Evolutionary conservation across 2,888 invertebrate genomes (phyloP).

Genomic region (Cinara cedri): DNA sequence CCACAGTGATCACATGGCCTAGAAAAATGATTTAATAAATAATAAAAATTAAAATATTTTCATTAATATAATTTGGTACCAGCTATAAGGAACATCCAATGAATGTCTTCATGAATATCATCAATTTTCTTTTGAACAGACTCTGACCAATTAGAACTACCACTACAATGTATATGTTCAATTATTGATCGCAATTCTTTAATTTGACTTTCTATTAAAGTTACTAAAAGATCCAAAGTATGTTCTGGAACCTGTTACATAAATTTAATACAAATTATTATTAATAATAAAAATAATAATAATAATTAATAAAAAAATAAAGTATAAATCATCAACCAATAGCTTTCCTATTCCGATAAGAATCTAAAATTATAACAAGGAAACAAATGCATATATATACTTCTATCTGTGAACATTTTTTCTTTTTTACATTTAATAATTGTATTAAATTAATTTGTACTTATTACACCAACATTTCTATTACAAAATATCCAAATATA

Average conservation of each 20-base stretch:
- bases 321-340: neutral
- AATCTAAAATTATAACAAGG: neutral
- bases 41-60: neutral
- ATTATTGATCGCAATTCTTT: constrained; percentile 66
- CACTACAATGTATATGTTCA: constrained; percentile 59
- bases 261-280: no score
- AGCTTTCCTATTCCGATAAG: neutral
- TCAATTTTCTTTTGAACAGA: constrained; percentile 63
- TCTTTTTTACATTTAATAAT: neutral
- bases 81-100: constrained; percentile 82
- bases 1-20: constrained; percentile 73
- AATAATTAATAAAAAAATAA: neutral
- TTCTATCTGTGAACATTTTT: no score
- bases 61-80: constrained; percentile 57
- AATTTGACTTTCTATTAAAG: constrained; percentile 72
- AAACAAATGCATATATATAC: no score
- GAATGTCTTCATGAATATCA: constrained; percentile 83
- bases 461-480: no score
- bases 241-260: constrained; percentile 68
- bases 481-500: no score
- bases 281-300: constrained; percentile 62
- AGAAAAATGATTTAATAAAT: constrained; percentile 16
- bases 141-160: constrained; percentile 8
- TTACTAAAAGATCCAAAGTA: constrained; percentile 71
- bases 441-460: no score